phyloP scores from a whole-genome alignment of 2,888 invertebrate genomes.

The Pyrrhosoma nymphula region DNA sequence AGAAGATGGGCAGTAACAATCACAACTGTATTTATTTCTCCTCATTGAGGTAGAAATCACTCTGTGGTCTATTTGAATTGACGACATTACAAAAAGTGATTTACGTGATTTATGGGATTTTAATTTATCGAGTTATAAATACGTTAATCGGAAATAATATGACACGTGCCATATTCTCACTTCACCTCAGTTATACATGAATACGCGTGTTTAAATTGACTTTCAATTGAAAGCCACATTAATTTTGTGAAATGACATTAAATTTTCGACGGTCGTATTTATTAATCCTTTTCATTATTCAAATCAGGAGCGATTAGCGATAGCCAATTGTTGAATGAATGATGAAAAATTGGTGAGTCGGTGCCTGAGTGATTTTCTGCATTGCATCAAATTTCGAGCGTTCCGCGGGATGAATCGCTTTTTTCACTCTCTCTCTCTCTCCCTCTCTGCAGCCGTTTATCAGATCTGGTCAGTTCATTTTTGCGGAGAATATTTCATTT shows the following conservation, averaged over 20 bases:
- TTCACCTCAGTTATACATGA: background rate
- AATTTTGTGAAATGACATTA: background rate
- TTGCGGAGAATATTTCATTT: background rate
- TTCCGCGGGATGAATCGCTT: background rate
- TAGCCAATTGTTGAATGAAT: background rate
- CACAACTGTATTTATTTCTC: no score
- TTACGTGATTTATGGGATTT: background rate
- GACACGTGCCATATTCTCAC: background rate
- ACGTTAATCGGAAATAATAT: background rate
- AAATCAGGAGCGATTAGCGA: background rate
- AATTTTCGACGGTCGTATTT: background rate
- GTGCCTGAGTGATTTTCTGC: background rate
- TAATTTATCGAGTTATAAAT: background rate
- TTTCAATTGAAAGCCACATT: background rate
- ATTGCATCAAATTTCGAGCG: background rate
- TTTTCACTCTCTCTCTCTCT: background rate
- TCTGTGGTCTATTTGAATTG: background rate
- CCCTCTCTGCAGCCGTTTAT: background rate
- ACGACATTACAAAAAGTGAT: background rate
- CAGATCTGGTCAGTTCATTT: slow-evolving; percentile 17
- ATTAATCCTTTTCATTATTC: background rate
- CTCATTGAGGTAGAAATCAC: background rate
- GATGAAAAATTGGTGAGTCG: background rate
- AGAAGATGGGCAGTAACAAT: no score
- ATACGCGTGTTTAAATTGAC: background rate